A percentile compares a stretch with the other conserved stretches of the same genome.
phyloP scores from a whole-genome alignment of 2,888 invertebrate genomes.

The Anodontia alba region DNA sequence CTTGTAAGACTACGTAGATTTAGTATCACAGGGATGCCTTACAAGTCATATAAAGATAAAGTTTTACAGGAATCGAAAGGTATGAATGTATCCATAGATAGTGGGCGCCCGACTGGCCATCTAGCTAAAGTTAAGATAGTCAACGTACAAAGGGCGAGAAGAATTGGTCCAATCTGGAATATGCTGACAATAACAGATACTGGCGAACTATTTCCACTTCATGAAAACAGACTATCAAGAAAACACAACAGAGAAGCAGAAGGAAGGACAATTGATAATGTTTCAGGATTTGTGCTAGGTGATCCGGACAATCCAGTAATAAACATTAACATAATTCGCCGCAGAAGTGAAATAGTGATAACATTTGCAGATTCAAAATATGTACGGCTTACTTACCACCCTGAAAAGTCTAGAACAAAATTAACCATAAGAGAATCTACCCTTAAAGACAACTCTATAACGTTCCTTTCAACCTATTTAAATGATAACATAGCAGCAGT shows the following conservation, averaged over 20 bases:
- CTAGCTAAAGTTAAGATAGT: constrained; percentile 8
- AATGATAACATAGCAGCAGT: constrained; percentile 35
- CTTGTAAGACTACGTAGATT: not conserved
- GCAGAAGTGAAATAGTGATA: not conserved
- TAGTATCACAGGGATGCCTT: constrained; percentile 17
- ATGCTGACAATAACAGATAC: constrained; percentile 28
- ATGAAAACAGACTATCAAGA: constrained; percentile 7
- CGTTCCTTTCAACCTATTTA: constrained; percentile 36
- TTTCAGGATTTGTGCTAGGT: constrained; percentile 27
- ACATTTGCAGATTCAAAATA: constrained; percentile 14
- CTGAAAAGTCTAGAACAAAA: constrained; percentile 15
- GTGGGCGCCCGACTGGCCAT: not conserved
- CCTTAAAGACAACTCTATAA: constrained; percentile 9
- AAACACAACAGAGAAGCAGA: not conserved
- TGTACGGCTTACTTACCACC: constrained; percentile 5
- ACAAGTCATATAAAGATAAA: constrained; percentile 3
- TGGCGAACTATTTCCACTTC: constrained; percentile 39
- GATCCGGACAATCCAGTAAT: not conserved
- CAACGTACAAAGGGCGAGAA: not conserved
- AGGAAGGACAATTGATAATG: constrained; percentile 21
- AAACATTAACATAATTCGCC: not conserved
- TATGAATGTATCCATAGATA: constrained; percentile 25
- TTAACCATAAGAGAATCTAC: constrained; percentile 11
- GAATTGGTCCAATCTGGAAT: constrained; percentile 2
- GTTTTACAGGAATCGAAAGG: constrained; percentile 14